Base-by-base conservation (phyloP, 2,888 invertebrate genomes). In the Microctonus brassicae region DNA sequence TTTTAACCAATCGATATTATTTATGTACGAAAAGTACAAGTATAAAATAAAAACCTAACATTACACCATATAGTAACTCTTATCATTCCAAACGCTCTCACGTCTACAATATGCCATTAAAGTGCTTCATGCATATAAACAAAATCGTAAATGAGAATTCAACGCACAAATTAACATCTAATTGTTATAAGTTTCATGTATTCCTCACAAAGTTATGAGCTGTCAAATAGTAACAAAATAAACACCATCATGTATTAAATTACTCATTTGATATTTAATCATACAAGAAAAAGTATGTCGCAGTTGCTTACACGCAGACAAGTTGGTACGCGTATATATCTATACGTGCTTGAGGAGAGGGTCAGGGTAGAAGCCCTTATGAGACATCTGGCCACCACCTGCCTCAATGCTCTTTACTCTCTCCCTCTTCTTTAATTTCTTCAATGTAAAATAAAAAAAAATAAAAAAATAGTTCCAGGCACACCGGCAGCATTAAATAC, bases 361-460 rank as follows among this genome's bases (percentile, higher is more conserved):
- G 74, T 81, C 83, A 79, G 84, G 81, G 84, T 82, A 79, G 81
- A 81, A 82, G 81, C 79, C 83, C 81, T 80, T 81, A 72, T 63
- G 80, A 83, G 86, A 86, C 87, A 87, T 87, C 87, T 87, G 87
- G 86, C 79, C 83, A 86, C 86, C 87, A 87, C 87, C 87, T 87
- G 87, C 86, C 86, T 81, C 78, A 81, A 85, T 84, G 82, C 82
- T 72, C 75, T 67, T 73, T 65, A 60, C 69, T 71, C 70, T 60
- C 65, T 62, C 62, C 53, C 29, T 53, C 52, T 62, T 22, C 3
- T 63, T 63, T 53, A 63, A 64, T 55, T 69, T 53, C 24, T 33
- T 24, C 57, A 58, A 52, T 65, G 33, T 17, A 47, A 17, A n/a
- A 42, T 17, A n/a, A 17, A 42, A n/a, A 17, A 42, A 47, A 47